A percentile compares a stretch with the other conserved stretches of the same genome.
Evolutionary conservation across 2,113 vertebrate species (phyloP).

Genomic region (Vicugna pacos): DNA sequence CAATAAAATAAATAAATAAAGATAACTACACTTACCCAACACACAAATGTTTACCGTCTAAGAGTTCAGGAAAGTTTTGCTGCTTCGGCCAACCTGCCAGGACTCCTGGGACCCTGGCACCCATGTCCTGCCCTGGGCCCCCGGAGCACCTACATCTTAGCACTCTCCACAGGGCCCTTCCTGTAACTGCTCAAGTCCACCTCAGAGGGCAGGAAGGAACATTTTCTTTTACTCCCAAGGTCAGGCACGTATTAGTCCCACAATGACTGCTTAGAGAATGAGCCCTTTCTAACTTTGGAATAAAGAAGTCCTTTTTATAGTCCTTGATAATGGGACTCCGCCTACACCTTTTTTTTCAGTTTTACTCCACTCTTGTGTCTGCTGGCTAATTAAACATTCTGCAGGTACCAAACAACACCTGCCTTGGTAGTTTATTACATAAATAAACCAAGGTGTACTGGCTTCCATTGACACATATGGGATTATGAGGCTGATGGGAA

Average conservation of each 20-base stretch:
- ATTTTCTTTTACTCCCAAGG: neutral
- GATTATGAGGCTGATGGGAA: neutral
- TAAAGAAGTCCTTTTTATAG: neutral
- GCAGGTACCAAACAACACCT: neutral
- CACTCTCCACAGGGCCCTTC: neutral
- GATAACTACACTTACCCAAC: neutral
- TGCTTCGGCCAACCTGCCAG: neutral
- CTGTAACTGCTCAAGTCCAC: neutral
- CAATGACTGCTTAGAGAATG: neutral
- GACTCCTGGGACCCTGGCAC: neutral
- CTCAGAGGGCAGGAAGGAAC: neutral
- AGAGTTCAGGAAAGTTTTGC: neutral
- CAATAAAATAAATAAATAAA: neutral
- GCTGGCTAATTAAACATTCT: neutral
- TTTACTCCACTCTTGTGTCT: neutral
- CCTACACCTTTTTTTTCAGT: neutral
- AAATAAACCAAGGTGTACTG: neutral
- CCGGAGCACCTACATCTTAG: neutral
- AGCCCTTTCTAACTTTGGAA: neutral
- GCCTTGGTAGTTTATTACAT: neutral
- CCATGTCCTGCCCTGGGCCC: neutral
- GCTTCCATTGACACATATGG: neutral
- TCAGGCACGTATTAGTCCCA: neutral
- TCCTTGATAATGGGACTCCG: neutral
- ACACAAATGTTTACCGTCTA: neutral